Base-by-base conservation (phyloP, 2,888 invertebrate genomes). In the Cylindroiulus punctatus region DNA sequence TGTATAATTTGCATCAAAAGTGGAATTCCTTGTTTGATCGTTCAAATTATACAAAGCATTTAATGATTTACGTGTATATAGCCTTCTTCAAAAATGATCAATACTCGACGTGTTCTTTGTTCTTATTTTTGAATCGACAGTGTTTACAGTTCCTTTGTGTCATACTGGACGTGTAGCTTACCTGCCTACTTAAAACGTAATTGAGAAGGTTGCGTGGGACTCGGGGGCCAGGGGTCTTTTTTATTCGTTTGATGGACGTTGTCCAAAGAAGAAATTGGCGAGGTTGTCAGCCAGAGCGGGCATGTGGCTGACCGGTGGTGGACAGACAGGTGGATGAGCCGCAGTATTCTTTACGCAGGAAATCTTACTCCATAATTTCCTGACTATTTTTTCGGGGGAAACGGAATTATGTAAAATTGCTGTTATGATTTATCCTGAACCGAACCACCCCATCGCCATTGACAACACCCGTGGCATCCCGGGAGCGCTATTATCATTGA, bases 341-440 rank as follows among this genome's bases (percentile, higher is more conserved):
- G 26, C 22, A 65, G 65, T 65, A 65, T 65, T 65, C 65, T 65
- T 65, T 65, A 65, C 65, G 65, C 65, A 65, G 65, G 65, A 65
- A 65, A 65, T 65, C 65, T 65, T 65, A 65, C 65, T 65, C 65
- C 65, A 65, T 65, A 65, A 65, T 65, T 65, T 65, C 65, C 65
- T 65, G 65, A 65, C 65, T 65, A 65, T 65, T 65, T 65, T 65
- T 65, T 65, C 65, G 65, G 26, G 22, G 65, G 65, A 65, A 65
- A 65, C 19, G 26, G 26, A 65, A 65, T 65, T 65, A 65, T 65
- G 65, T 65, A 65, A 65, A 65, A 65, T 65, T 65, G 65, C 65
- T 65, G 65, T 65, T 65, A 65, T 65, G 65, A 65, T 65, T 65
- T 65, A n/a, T 65, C 65, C 26, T 65, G 65, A 65, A 19, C 65